Base-by-base conservation (phyloP, 2,888 invertebrate species). In the Archips crataeganus region DNA sequence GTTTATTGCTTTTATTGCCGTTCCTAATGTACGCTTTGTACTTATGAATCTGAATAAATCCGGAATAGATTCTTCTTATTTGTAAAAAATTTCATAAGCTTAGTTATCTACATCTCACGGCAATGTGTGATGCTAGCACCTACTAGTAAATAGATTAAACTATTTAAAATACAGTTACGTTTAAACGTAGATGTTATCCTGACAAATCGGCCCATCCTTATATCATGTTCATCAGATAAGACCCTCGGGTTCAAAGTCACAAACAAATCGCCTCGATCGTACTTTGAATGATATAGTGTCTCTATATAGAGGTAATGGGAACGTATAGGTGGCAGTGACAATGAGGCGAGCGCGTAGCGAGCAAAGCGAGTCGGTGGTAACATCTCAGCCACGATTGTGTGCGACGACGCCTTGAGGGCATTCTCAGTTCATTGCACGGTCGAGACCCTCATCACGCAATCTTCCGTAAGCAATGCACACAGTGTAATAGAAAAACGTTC, bases 341-440 rank as follows among this genome's bases (percentile, higher is more conserved):
- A 78, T 75, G 65, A 76, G 77, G 76, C 78, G 81, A 80, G 78
- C 79, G 32, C 57, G 15, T 23, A 51, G 36, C 65, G 9, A 79
- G 82, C 79, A 81, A 80, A 81, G 81, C 78, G 78, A 82, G 80
- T 79, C 77, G 75, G 76, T 77, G 57, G 32, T 23, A 23, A 54
- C 6, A 9, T 2, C 54, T 1, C n/a, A 9, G 49, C 49, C n/a
- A 49, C 49, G n/a, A 5, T 6, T 49, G n/a, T 10, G 4, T 39
- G 39, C 39, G 39, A 39, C 49, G 54, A 54, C 23, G 8, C 23
- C 2, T 2, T 2, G 13, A 23, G 54, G 9, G 11, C 3, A 23
- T 54, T 49, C 23, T 54, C 15, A 23, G 6, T 54, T 23, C 54
- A 54, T 54, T 54, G 54, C 15, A 9, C 13, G 8, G 15, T 54